Base-by-base conservation (phyloP, 2,113 vertebrate species). In the Redunca redunca region DNA sequence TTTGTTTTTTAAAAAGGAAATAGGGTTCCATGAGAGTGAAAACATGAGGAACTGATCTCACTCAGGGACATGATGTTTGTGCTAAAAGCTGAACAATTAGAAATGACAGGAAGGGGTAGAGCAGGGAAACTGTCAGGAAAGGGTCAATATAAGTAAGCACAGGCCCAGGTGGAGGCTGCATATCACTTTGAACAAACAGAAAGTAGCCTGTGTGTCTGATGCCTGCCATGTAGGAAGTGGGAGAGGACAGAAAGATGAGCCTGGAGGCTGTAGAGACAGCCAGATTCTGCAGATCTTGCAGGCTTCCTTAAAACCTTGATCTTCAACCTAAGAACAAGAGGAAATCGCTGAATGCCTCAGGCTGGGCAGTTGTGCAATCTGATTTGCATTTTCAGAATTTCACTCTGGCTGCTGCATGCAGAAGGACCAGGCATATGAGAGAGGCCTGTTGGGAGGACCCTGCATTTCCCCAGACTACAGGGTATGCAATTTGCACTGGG, bases 321-420 rank as follows among this genome's bases (percentile, higher is more conserved):
- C 52, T 91, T 93, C 48, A 74, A 77, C 46, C 33, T 95, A 50
- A 94, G 50, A 85, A 86, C 71, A n/a, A 30, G 0, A 64, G 19
- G 28, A 74, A 36, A 10, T 13, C 26, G 80, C 48, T 77, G n/a
- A 91, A 96, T 33, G 62, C 55, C 50, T 62, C 6, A 46, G 74
- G 19, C 17, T 71, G 17, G 28, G 23, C 91, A 67, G 50, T 5
- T 46, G 6, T 2, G 26, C 13, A 21, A 46, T 55, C n/a, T 57
- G 19, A 52, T 53, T 33, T 57, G 58, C 43, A 46, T 64, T 88
- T 36, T 92, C 16, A 93, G n/a, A 82, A 55, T 52, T 78, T 74
- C 77, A 50, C 43, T 48, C 81, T 67, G 55, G 30, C 25, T 48
- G 16, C 7, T 64, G 13, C 23, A 5, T 60, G 74, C 11, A 82